Base-by-base conservation (phyloP, 1,140 invertebrate genomes). In the Drosophila pseudoobscura region DNA sequence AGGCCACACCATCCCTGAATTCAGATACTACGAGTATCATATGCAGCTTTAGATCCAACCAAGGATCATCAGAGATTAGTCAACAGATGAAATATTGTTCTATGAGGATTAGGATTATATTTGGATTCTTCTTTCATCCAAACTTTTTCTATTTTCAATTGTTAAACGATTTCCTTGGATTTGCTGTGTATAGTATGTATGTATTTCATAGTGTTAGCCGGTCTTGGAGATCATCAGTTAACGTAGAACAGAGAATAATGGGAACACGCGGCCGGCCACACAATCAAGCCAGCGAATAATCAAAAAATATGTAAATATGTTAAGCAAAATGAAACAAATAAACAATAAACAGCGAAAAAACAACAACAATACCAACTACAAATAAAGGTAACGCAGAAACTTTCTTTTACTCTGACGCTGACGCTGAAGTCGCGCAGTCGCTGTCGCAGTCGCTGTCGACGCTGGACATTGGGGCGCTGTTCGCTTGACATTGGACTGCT, bases 401-500 rank as follows among this genome's bases (percentile, higher is more conserved):
- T 85, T 85, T 85, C 80, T 84, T 84, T 84, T 71, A 55, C 13
- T 56, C 53, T 29, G 41, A 46, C 61, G 29, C 20, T 2, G 20
- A 20, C 20, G 20, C 20, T 20, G 20, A 20, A 22, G 59, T 39
- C 31, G 24, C 31, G 24, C 26, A 1, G 35, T 39, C 11, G 35
- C 35, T 13, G 35, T 35, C 29, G 45, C 39, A 31, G 45, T 56
- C 20, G 45, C 26, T 55, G 54, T 47, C 31, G 60, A 57, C 43
- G 46, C 35, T 49, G 47, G 50, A 44, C 35, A 45, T 52, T 55
- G 26, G 56, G 69, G 59, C 64, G 60, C 65, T 76, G 65, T 61
- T 71, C 56, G 68, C 78, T 82, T 82, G 79, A 83, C 79, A 83
- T 84, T 83, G 79, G 71, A 15, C 57, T 43, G 43, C 29, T 29